Conservation (phyloP, 2,113 vertebrate species). For the Trogon melanurus region DNA sequence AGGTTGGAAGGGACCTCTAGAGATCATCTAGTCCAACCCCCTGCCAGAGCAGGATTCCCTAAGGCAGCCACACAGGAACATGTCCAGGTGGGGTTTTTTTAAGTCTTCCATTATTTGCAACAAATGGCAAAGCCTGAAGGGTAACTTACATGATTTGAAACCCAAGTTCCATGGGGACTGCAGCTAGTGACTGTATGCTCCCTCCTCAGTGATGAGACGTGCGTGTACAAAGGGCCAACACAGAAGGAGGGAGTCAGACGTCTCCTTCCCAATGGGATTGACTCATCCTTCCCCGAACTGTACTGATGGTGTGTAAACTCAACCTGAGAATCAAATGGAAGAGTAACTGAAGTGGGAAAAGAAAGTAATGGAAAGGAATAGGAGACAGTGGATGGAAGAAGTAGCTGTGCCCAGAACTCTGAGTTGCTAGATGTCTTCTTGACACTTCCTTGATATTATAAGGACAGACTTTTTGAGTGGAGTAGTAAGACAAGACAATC, state of each 20-base stretch:
- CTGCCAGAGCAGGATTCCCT: too few species aligned
- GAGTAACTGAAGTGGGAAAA: neutral
- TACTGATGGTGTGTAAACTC: neutral
- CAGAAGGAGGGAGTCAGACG: neutral
- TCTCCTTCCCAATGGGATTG: neutral
- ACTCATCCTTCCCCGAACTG: neutral
- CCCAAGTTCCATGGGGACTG: neutral
- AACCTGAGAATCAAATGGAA: neutral
- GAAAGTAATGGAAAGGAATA: neutral
- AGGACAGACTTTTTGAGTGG: neutral
- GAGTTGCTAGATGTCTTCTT: neutral
- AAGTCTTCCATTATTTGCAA: neutral
- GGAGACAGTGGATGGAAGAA: neutral
- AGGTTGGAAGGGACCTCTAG: too few species aligned
- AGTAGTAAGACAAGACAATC: neutral
- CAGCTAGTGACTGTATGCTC: neutral
- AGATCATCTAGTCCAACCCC: too few species aligned
- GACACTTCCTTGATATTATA: rapidly evolving
- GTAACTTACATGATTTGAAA: neutral
- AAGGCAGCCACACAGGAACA: too few species aligned
- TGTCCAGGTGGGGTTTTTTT: too few species aligned
- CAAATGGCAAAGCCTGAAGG: neutral
- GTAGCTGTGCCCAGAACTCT: neutral
- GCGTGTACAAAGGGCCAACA: neutral
- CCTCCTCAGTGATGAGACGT: rapidly evolving